Evolutionary conservation across 1,140 invertebrate species (phyloP), one percentile per base, ranked within the genome.

Genomic region (Penaeus chinensis): DNA sequence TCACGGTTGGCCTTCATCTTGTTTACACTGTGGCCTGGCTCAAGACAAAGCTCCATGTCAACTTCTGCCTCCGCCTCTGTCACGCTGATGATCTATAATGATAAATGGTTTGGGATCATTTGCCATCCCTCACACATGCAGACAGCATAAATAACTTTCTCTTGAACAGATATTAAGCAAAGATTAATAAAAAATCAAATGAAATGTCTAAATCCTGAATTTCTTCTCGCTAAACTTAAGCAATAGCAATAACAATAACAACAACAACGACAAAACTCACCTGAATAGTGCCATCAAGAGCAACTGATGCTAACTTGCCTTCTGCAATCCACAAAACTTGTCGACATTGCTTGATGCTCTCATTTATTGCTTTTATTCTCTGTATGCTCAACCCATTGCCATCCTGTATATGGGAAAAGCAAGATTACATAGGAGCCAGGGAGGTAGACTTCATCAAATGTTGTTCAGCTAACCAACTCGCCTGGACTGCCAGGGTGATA

Each of bases 241-340:
- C n/a, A n/a, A 32, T 32, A 32, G 2, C 32, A 32, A 32, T 32
- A 32, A 32, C 32, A 32, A 32, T 32, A 32, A 32, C 32, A 32
- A 32, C 2, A 32, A 32, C 32, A 32, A 80, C 24, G 11, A 10
- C 22, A 24, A 80, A 47, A 5, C 60, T 80, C 63, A 87, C 85
- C 85, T 87, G 85, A 71, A 87, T 87, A 42, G 16, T 19, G 24
- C 85, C 85, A 61, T 54, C 62, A 16, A 71, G 18, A 19, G 82
- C 32, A 27, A 74, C 81, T 54, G 87, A 89, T 18, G 77, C 87
- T 60, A 89, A 63, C 32, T 27, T 77, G 84, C 32, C 87, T 62
- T 89, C 87, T 19, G 32, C 47, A 13, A 89, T 76, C 88, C 88
- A 89, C 7, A 89, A 22, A 62, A 84, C 61, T 74, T 81, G 82